A percentile compares a stretch with the other conserved stretches of the same genome.
These are phyloP conservation scores for Lepetodrilus schrolli DNA, from an alignment of 2,888 invertebrate genomes.

Conservation along the genomic window DNA sequence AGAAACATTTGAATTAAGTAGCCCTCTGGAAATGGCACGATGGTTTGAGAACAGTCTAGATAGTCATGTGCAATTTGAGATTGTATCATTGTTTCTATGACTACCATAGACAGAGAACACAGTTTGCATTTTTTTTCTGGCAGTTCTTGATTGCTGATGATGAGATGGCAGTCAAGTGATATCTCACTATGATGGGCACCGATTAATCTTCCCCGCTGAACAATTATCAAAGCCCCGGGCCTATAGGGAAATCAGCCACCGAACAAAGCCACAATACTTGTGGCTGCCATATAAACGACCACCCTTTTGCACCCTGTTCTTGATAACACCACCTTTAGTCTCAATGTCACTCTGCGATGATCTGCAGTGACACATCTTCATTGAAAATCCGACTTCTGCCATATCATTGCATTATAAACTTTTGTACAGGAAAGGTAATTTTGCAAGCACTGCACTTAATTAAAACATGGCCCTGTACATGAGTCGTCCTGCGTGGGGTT, in stretches of 20 bases:
- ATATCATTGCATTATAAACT: constrained; percentile 18
- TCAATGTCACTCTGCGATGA: constrained; percentile 1
- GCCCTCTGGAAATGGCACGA: no score
- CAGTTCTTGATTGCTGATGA: neutral
- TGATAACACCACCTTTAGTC: constrained; percentile 18
- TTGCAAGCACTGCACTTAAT: constrained; percentile 20
- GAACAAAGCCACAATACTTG: constrained; percentile 6
- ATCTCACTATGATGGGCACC: neutral
- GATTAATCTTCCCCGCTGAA: constrained; percentile 17
- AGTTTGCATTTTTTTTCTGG: no score
- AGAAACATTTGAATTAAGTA: no score
- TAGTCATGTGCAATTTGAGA: no score
- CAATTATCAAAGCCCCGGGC: constrained; percentile 11
- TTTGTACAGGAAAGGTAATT: constrained; percentile 12
- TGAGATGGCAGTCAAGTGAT: neutral
- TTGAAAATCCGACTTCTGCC: constrained; percentile 1
- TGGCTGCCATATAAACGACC: constrained; percentile 12
- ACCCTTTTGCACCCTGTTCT: neutral
- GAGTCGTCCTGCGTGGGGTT: neutral
- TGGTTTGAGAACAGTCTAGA: no score
- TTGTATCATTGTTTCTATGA: no score
- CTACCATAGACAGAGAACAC: no score
- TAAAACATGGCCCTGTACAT: constrained; percentile 4
- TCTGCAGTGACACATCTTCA: neutral
- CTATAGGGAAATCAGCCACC: constrained; percentile 19